Percentiles rank a stretch among this genome's conserved stretches.
Conservation (phyloP, 2,888 invertebrate species). For the Spisula subtruncata region DNA sequence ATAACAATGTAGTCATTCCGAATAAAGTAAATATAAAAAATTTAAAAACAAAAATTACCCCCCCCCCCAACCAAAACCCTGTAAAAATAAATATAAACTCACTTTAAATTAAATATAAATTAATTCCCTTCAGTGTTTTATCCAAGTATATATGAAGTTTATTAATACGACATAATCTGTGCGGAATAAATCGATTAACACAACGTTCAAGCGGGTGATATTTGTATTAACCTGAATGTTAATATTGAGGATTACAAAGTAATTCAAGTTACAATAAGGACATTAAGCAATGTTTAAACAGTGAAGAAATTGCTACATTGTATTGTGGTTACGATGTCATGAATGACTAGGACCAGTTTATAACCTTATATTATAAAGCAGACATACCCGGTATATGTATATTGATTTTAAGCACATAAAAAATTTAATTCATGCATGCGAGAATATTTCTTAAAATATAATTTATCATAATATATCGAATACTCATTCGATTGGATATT, state of each 20-base stretch:
- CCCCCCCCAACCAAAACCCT: too few species aligned
- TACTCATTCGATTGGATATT: background rate
- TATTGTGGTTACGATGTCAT: too few species aligned
- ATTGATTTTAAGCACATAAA: background rate
- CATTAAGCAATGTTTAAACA: constrained; percentile 15
- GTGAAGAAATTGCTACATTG: background rate
- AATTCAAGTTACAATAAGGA: background rate
- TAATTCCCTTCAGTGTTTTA: background rate
- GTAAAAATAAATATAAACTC: background rate
- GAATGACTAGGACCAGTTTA: background rate
- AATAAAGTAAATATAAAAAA: background rate
- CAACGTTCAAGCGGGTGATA: background rate
- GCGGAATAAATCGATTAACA: background rate
- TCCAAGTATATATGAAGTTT: background rate
- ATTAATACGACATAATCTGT: background rate
- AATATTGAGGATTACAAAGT: background rate
- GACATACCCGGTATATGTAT: too few species aligned
- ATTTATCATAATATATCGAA: background rate
- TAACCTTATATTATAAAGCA: too few species aligned
- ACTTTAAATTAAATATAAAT: background rate
- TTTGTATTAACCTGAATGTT: background rate
- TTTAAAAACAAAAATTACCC: background rate
- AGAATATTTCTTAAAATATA: background rate
- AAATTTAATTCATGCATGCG: background rate
- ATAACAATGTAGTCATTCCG: too few species aligned